Conservation (phyloP, 1,140 invertebrate species). For the Charaxes varanes region DNA sequence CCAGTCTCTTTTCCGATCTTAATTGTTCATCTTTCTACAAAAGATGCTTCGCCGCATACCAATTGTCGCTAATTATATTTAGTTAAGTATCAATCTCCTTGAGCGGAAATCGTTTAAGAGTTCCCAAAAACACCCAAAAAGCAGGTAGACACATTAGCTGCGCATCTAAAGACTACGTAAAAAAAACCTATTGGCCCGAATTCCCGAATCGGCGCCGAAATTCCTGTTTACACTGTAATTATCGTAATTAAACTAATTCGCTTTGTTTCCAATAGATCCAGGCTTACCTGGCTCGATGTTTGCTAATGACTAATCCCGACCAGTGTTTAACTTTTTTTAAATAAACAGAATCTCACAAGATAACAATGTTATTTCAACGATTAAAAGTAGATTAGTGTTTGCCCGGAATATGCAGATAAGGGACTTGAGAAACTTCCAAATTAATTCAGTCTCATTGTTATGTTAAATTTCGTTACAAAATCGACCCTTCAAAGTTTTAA, state of each 20-base stretch:
- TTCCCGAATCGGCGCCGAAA: slow-evolving; percentile 35
- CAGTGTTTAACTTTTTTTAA: slow-evolving; percentile 33
- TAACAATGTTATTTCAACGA: slow-evolving; percentile 42
- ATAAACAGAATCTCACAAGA: slow-evolving; percentile 32
- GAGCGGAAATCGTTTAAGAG: slow-evolving; percentile 11
- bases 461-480: slow-evolving; percentile 37
- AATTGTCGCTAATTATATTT: slow-evolving; percentile 16
- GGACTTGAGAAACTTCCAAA: no score
- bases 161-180: slow-evolving; percentile 19
- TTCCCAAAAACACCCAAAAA: slow-evolving; percentile 7
- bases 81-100: slow-evolving; percentile 8
- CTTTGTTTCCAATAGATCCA: slow-evolving; percentile 41
- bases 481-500: slow-evolving; percentile 8
- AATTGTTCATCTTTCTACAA: no score
- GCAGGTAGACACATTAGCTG: slow-evolving; percentile 20
- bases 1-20: no score
- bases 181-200: slow-evolving; percentile 28
- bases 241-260: slow-evolving; percentile 56
- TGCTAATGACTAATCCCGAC: slow-evolving; percentile 45
- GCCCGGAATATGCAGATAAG: slow-evolving; percentile 45
- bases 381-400: slow-evolving; percentile 47
- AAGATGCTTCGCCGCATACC: no score
- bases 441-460: slow-evolving; percentile 46
- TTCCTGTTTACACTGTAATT: slow-evolving; percentile 61
- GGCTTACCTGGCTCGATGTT: slow-evolving; percentile 28